These are phyloP conservation scores for Andrena chrysosceles DNA, from an alignment of 2,888 invertebrate species.

Conservation along the genomic window DNA sequence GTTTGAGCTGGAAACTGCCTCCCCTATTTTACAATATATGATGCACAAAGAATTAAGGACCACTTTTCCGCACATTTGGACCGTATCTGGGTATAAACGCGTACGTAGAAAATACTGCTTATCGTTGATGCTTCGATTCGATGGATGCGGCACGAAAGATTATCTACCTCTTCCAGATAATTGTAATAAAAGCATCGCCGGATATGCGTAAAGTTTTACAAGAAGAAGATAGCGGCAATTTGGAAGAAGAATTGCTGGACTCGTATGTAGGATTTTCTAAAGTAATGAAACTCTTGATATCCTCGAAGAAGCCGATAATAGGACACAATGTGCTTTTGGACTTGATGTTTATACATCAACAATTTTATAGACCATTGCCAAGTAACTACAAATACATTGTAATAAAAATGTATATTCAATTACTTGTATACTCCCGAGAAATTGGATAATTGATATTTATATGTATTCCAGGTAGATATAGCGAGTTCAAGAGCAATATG, in stretches of 20 bases:
- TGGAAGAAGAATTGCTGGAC: constrained; percentile 86
- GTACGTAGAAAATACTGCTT: constrained; percentile 55
- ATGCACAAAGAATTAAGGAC: constrained; percentile 87
- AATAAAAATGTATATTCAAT: neutral
- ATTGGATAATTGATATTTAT: neutral
- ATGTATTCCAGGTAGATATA: constrained; percentile 86
- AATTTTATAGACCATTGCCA: constrained; percentile 90
- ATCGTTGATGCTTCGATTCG: neutral
- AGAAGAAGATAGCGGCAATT: constrained; percentile 77
- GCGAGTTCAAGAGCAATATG: constrained; percentile 88
- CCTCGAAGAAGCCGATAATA: constrained; percentile 89
- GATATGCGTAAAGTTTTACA: constrained; percentile 78
- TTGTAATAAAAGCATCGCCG: constrained; percentile 80
- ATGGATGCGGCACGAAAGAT: neutral
- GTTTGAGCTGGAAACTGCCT: constrained; percentile 83
- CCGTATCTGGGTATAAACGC: constrained; percentile 69
- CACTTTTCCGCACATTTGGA: constrained; percentile 86
- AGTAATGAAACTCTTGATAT: constrained; percentile 88
- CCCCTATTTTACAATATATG: constrained; percentile 86
- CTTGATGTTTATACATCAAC: constrained; percentile 89
- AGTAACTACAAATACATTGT: constrained; percentile 79
- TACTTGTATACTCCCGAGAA: neutral
- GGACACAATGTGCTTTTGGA: constrained; percentile 92
- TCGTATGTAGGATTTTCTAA: constrained; percentile 89
- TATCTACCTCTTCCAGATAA: constrained; percentile 74